Percentiles rank a stretch among this genome's conserved stretches.
phyloP scores from a whole-genome alignment of 2,888 invertebrate genomes.

The Argyresthia goedartella region DNA sequence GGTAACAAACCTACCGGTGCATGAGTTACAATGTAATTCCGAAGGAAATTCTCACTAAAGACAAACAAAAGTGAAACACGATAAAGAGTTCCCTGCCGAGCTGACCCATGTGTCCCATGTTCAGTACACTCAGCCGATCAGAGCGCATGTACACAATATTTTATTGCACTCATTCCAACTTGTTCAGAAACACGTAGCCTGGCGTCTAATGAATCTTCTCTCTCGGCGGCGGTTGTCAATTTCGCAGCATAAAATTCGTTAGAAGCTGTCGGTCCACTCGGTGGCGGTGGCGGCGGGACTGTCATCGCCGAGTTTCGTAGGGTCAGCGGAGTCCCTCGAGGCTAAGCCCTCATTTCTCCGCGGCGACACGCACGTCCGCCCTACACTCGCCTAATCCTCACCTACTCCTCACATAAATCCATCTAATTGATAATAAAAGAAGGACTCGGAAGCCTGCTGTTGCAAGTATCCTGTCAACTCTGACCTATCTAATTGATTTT shows the following conservation, averaged over 20 bases:
- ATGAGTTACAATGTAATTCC: no score
- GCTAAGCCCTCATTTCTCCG: conserved; percentile 53
- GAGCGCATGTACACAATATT: conserved; percentile 40
- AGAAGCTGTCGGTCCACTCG: conserved; percentile 48
- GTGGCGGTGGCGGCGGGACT: conserved; percentile 66
- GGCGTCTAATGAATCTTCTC: conserved; percentile 42
- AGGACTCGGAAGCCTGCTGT: no score
- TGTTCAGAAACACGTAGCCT: conserved; percentile 37
- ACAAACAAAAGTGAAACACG: no score
- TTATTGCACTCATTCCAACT: conserved; percentile 52
- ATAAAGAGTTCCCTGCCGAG: conserved; percentile 44
- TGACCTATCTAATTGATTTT: no score
- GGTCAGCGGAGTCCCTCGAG: conserved; percentile 57
- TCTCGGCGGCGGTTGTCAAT: conserved; percentile 49
- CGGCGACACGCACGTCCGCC: conserved; percentile 57
- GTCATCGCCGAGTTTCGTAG: conserved; percentile 48
- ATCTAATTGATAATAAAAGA: no score
- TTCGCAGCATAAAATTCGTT: conserved; percentile 61
- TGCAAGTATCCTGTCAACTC: no score
- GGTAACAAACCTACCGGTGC: no score
- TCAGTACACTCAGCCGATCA: conserved; percentile 25
- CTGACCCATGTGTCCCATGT: conserved; percentile 29
- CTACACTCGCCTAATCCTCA: conserved; percentile 54
- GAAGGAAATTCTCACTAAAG: no score
- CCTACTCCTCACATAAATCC: no score